Evolutionary conservation across 2,797 vertebrate genomes (phyloP).

Genomic region (Anas capensis): DNA sequence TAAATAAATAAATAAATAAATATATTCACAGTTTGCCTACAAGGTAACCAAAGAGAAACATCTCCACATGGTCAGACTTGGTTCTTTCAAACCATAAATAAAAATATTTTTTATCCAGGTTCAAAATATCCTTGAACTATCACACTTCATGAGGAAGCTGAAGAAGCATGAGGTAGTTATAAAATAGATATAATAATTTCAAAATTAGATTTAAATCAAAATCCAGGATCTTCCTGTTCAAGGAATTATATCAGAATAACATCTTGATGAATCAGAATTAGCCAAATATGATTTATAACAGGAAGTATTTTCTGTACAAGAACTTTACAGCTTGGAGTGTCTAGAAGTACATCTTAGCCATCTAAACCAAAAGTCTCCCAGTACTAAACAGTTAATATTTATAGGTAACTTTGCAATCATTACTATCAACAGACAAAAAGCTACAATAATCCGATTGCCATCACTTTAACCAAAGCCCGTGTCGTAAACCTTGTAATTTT

Average conservation of each 20-base stretch:
- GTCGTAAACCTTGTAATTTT: constrained; percentile 84
- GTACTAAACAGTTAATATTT: constrained; percentile 74
- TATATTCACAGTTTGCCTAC: not conserved
- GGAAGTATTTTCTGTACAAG: not conserved
- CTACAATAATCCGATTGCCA: constrained; percentile 74
- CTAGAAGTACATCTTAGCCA: not conserved
- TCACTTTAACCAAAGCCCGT: constrained; percentile 80
- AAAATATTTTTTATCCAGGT: not conserved
- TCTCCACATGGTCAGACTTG: not conserved
- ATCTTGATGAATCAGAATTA: not conserved
- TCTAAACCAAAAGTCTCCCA: constrained; percentile 43
- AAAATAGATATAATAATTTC: not conserved
- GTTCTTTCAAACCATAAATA: not conserved
- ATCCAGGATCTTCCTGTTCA: not conserved
- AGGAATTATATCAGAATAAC: not conserved
- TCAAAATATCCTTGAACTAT: not conserved
- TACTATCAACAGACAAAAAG: constrained; percentile 72
- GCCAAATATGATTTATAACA: not conserved
- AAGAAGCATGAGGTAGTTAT: not conserved
- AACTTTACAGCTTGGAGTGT: not conserved
- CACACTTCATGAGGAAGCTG: not conserved
- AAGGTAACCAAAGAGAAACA: not conserved
- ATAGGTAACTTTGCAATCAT: constrained; percentile 74
- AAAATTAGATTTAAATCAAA: not conserved
- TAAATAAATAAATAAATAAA: too few species aligned